Base-by-base conservation (phyloP, 2,797 vertebrate genomes). In the Dromococcyx pavoninus region DNA sequence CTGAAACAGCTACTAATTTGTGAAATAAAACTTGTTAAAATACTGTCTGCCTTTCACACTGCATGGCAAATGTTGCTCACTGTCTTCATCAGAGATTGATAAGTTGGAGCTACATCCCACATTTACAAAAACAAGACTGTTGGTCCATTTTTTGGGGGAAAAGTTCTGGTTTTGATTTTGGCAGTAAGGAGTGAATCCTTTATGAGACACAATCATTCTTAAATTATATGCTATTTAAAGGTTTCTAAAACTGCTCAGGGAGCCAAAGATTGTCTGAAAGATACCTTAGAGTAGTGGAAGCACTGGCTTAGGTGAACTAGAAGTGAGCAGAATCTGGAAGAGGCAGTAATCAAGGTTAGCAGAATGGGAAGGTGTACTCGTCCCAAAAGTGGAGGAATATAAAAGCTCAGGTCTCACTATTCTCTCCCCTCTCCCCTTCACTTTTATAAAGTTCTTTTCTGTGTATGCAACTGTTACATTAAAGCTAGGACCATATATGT, bases 391-490 rank as follows among this genome's bases (percentile, higher is more conserved):
- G 3, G 62, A 22, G 19, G n/a, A 46, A 81, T 48, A 50, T 74
- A 66, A 80, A 56, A 41, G 2, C 7, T 56, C 0, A 0, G 12
- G 11, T 76, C 14, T 82, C 30, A 14, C 13, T 48, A n/a, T n/a
- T n/a, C n/a, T n/a, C n/a, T n/a, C n/a, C n/a, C n/a, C n/a, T n/a
- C n/a, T n/a, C n/a, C n/a, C n/a, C n/a, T n/a, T n/a, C n/a, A n/a
- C n/a, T n/a, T n/a, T n/a, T 30, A 28, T 14, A 28, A 69, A 58
- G 53, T 72, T 66, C 0, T 78, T 91, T 84, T 54, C 60, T 73
- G 30, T 2, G 3, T 23, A 22, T 33, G 30, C 18, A 66, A 18
- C 19, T 50, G 4, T 61, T 82, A 57, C 62, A 54, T 48, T 18
- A 66, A 48, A 80, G 8, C 50, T 85, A 27, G 67, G 41, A 33